These are phyloP conservation scores for Casuarius casuarius DNA, from an alignment of 2,113 vertebrate genomes.

Conservation along the genomic window DNA sequence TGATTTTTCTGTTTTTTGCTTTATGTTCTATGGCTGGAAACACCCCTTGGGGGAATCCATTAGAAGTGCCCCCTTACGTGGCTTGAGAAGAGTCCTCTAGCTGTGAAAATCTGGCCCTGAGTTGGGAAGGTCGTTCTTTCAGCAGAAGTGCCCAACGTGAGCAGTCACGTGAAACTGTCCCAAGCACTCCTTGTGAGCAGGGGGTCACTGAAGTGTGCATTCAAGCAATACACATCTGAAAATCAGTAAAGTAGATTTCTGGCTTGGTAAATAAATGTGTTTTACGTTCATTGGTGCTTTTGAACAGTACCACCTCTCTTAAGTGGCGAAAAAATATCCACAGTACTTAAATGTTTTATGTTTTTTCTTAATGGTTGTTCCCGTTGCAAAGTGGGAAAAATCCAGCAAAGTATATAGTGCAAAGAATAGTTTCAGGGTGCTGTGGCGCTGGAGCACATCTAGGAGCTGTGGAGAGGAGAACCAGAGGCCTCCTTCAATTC, in stretches of 20 bases:
- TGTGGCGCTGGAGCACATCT: not conserved
- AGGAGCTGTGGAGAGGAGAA: not conserved
- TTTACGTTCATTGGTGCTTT: not conserved
- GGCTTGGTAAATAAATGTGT: conserved; percentile 10
- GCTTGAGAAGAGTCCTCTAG: not conserved
- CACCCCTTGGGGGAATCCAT: not conserved
- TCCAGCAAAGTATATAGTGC: not conserved
- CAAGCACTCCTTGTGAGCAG: not conserved
- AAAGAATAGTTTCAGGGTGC: not conserved
- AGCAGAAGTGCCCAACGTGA: not conserved
- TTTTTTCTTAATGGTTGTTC: not conserved
- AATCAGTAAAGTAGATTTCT: conserved; percentile 25
- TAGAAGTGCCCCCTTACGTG: not conserved
- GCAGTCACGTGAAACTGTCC: not conserved
- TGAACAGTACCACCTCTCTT: not conserved
- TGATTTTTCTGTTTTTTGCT: not conserved
- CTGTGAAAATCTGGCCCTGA: not conserved
- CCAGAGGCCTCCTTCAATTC: not conserved
- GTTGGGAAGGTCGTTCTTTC: not conserved
- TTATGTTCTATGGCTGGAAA: not conserved
- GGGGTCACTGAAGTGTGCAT: conserved; percentile 29
- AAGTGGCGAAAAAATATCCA: not conserved
- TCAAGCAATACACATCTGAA: not conserved
- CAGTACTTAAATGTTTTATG: not conserved
- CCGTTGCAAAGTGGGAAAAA: not conserved